phyloP scores from a whole-genome alignment of 2,888 invertebrate genomes.

The Callimorpha dominula region DNA sequence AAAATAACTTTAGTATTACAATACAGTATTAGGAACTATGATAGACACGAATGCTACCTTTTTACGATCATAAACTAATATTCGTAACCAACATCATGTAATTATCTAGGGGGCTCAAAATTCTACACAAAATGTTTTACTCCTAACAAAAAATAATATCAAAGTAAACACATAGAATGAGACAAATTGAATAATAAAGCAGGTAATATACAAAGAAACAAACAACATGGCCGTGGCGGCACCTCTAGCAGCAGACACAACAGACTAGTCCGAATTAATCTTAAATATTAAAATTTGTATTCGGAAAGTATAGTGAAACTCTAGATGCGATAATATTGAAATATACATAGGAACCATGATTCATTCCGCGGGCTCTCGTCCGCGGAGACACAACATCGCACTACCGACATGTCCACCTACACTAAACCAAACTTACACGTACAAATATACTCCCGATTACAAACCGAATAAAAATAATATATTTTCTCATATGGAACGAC shows the following conservation, averaged over 20 bases:
- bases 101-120: conserved; percentile 63
- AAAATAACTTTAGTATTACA: conserved; percentile 85
- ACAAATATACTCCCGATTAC: conserved; percentile 67
- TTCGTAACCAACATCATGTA: conserved; percentile 77
- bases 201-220: conserved; percentile 72
- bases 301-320: conserved; percentile 87
- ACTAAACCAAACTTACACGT: conserved; percentile 76
- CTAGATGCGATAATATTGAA: conserved; percentile 87
- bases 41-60: conserved; percentile 84
- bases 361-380: conserved; percentile 81
- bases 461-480: conserved; percentile 66
- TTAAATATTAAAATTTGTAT: conserved; percentile 87
- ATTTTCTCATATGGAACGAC: conserved; percentile 54
- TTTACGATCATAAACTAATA: conserved; percentile 80
- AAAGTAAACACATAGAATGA: conserved; percentile 64
- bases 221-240: conserved; percentile 84
- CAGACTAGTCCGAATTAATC: conserved; percentile 86
- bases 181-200: conserved; percentile 57
- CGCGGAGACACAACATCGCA: conserved; percentile 84
- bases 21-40: conserved; percentile 87
- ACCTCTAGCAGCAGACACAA: conserved; percentile 82
- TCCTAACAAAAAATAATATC: conserved; percentile 73
- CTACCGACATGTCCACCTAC: conserved; percentile 81
- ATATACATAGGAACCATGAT: conserved; percentile 88
- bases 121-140: conserved; percentile 68